Conservation (phyloP, 2,113 vertebrate genomes). For the Sturnira hondurensis region DNA sequence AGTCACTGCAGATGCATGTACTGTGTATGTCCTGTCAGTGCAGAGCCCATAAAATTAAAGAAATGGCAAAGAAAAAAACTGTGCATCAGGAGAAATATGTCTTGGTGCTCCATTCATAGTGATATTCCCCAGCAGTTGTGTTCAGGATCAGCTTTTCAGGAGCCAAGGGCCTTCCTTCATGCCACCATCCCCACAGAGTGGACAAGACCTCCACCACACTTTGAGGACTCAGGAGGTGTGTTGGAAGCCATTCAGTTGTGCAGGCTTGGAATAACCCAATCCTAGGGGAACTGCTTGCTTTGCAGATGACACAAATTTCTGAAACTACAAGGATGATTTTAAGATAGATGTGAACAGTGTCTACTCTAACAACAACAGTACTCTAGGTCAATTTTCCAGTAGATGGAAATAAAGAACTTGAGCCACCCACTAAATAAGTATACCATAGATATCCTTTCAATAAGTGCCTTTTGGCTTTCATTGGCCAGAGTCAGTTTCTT, state of each 20-base stretch:
- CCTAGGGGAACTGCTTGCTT: background rate
- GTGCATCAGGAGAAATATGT: background rate
- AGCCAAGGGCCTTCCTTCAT: background rate
- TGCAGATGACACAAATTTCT: background rate
- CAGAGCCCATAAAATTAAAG: background rate
- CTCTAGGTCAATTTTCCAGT: background rate
- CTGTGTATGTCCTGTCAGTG: background rate
- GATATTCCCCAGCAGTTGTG: background rate
- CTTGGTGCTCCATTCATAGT: background rate
- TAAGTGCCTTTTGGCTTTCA: background rate
- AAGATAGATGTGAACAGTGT: background rate
- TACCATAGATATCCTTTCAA: background rate
- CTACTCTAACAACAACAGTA: background rate
- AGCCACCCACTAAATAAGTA: background rate
- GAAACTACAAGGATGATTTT: background rate
- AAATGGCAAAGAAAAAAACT: background rate
- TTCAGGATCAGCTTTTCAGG: background rate
- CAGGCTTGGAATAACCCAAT: background rate
- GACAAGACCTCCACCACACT: background rate
- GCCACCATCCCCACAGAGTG: fast-evolving
- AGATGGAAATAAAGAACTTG: background rate
- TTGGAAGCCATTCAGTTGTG: background rate
- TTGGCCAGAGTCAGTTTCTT: background rate
- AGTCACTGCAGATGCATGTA: background rate
- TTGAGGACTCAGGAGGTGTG: background rate